Base-by-base conservation (phyloP, 2,888 invertebrate genomes). In the Empis stercorea region DNA sequence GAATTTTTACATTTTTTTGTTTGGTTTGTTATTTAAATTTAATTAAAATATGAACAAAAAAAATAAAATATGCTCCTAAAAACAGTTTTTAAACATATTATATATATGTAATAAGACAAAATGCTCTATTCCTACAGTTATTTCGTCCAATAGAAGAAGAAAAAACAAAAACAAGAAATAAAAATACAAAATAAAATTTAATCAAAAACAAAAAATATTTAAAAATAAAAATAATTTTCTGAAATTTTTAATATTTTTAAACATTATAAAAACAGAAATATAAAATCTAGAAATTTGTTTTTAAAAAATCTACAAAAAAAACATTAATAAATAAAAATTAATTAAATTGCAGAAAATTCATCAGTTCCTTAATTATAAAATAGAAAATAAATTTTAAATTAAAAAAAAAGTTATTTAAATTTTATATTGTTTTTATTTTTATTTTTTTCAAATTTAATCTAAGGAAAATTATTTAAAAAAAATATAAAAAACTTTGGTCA, bases 251-350 rank as follows among this genome's bases (percentile, higher is more conserved):
- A n/a, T n/a, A 42, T 16, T 7, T 20, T 20, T 39, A 53, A 53
- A 53, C 49, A 51, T 49, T 48, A 51, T 51, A 37, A 48, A 52
- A 53, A 44, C 47, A 51, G 49, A 50, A 52, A 52, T 50, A 48
- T 49, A 13, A 34, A 49, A 52, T 52, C 50, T 46, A 53, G n/a
- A n/a, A 52, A 53, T 50, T 46, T 53, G 48, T 27, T 7, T 27
- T 2, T n/a, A n/a, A n/a, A n/a, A 27, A 7, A 27, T 27, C 9
- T 27, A 27, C 7, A 27, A 27, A 27, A 27, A 27, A 37, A 37
- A n/a, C n/a, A n/a, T n/a, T n/a, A n/a, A n/a, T n/a, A n/a, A n/a
- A n/a, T n/a, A 10, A 37, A 37, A 16, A 16, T n/a, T 16, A 37
- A 11, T 10, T 16, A 27, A 7, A 27, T 27, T n/a, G n/a, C 23